Base-by-base conservation (phyloP, 2,113 vertebrate species). In the Lathamus discolor region DNA sequence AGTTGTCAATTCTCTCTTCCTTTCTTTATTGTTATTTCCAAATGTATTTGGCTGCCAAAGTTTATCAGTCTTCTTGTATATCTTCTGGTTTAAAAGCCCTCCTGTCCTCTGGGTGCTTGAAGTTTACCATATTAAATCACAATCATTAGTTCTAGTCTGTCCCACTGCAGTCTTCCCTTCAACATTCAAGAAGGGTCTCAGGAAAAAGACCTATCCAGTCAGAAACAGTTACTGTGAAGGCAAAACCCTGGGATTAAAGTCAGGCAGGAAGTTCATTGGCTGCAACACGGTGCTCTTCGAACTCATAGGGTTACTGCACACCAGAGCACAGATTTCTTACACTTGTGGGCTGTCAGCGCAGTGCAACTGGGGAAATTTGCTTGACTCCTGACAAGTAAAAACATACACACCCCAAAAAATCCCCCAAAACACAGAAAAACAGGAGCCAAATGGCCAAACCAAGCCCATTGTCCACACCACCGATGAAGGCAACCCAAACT, bases 81-180 rank as follows among this genome's bases (percentile, higher is more conserved):
- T 31, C 24, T 10, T 63, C 54, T 7, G 18, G 8, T 61, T 77
- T 93, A 69, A 80, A 86, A 66, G 10, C 51, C 29, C 27, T 89
- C 3, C 46, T 3, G 1, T 46, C 20, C 84, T n/a, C 49, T 51
- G n/a, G 4, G 29, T 77, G 25, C 62, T 68, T 46, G 0, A 0
- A 61, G 44, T 57, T 86, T 31, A 70, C 11, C 3, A 0, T 6
- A 29, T 37, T 20, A 77, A 83, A 92, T 37, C 41, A 57, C 33
- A 54, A 4, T 2, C 61, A 72, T 48, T 8, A 48, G 15, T 35
- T 49, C 23, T 57, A 59, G 24, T 46, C 25, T 84, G 49, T 52
- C 61, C 43, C 33, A 39, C 31, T 17, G 59, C 54, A 52, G 28
- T 35, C 31, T 43, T 59, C 17, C 37, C 37, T 82, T n/a, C 69